These are phyloP conservation scores for Drosophila ogumai DNA, from an alignment of 1,140 invertebrate species.

Conservation along the genomic window DNA sequence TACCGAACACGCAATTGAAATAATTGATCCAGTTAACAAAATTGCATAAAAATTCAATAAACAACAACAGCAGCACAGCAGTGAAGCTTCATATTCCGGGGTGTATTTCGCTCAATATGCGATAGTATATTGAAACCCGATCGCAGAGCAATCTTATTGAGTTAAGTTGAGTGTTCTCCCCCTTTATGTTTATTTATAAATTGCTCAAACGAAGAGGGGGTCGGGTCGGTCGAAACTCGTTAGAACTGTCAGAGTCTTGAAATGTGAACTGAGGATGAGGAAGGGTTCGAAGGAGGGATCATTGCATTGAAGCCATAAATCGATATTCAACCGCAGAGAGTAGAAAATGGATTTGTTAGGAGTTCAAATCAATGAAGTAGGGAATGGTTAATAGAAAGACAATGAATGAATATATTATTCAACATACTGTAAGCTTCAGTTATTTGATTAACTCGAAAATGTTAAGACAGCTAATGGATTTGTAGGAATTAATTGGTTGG, in stretches of 20 bases:
- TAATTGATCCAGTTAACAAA: constrained; percentile 84
- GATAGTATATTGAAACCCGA: constrained; percentile 65
- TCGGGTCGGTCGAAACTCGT: constrained; percentile 50
- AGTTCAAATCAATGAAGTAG: background rate
- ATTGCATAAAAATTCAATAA: constrained; percentile 84
- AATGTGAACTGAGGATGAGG: background rate
- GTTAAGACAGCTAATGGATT: background rate
- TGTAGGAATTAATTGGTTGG: background rate
- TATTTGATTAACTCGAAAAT: background rate
- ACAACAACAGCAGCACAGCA: constrained; percentile 47
- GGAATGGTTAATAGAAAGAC: background rate
- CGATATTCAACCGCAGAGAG: background rate
- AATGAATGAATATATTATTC: background rate
- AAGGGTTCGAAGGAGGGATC: background rate
- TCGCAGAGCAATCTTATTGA: constrained; percentile 73
- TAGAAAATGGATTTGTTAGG: constrained; percentile 5
- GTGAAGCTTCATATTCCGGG: constrained; percentile 6
- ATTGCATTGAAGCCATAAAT: constrained; percentile 17
- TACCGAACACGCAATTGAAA: constrained; percentile 81
- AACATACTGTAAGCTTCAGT: background rate
- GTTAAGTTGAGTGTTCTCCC: constrained; percentile 50
- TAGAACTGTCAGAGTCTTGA: constrained; percentile 40
- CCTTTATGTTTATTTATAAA: constrained; percentile 61
- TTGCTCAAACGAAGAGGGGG: constrained; percentile 54
- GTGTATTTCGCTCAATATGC: constrained; percentile 14